Evolutionary conservation across 2,113 vertebrate genomes (phyloP).

Genomic region (Gopherus flavomarginatus): DNA sequence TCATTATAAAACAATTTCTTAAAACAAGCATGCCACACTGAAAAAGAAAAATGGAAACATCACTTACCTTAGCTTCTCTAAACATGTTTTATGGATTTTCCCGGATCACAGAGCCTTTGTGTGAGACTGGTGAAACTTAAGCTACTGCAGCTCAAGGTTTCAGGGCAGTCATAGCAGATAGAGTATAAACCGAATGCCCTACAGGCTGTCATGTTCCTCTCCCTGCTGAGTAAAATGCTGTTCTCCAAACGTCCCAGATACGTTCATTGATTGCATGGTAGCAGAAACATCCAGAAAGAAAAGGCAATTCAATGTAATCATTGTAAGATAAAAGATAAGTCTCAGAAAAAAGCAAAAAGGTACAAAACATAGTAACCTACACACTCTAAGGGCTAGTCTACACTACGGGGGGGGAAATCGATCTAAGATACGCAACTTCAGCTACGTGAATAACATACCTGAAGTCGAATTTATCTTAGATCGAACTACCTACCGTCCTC

Average conservation of each 20-base stretch:
- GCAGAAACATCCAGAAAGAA: background rate
- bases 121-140: background rate
- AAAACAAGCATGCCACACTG: background rate
- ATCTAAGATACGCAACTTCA: too few relatives aligned
- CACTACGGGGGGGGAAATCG: too few relatives aligned
- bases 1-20: background rate
- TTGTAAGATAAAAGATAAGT: background rate
- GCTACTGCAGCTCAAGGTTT: background rate
- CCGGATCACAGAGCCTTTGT: background rate
- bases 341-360: background rate
- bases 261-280: background rate
- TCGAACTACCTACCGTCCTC: too few relatives aligned
- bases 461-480: too few relatives aligned
- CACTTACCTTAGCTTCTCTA: slow-evolving; percentile 17
- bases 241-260: background rate
- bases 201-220: background rate
- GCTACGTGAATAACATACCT: too few relatives aligned
- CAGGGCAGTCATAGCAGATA: background rate
- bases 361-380: background rate
- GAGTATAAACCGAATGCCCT: background rate
- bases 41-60: background rate
- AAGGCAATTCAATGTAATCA: background rate
- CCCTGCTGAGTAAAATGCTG: background rate
- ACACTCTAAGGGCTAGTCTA: background rate
- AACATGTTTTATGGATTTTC: background rate